Conservation (phyloP, 2,797 vertebrate species). For the Cossypha heuglini region DNA sequence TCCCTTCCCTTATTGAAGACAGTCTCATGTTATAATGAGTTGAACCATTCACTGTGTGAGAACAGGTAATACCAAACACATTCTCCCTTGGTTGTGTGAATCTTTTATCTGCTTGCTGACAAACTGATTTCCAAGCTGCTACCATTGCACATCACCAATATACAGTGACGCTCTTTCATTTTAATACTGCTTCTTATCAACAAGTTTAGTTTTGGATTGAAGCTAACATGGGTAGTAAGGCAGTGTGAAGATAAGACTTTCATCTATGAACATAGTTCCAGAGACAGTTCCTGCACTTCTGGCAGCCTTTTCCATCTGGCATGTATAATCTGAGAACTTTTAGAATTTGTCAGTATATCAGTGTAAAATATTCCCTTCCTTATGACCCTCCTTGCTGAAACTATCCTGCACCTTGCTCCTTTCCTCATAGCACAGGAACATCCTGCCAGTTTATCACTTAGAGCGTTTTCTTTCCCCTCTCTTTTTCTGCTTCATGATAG, state of each 20-base stretch:
- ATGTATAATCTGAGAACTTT: not conserved
- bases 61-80: not conserved
- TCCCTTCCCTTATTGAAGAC: not conserved
- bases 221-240: not conserved
- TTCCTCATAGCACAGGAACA: not conserved
- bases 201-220: not conserved
- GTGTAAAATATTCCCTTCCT: not conserved
- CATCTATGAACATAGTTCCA: not conserved
- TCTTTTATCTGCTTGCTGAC: not conserved
- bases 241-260: not conserved
- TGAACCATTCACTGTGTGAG: not conserved
- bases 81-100: accelerated
- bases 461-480: not conserved
- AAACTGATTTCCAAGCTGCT: not conserved
- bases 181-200: not conserved
- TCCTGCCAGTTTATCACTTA: not conserved
- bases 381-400: not conserved
- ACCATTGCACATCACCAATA: not conserved
- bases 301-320: not conserved
- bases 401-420: not conserved
- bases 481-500: not conserved
- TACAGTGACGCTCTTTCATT: not conserved
- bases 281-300: not conserved
- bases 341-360: not conserved
- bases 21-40: not conserved